A percentile compares a stretch with the other conserved stretches of the same genome.
phyloP scores from a whole-genome alignment of 2,888 invertebrate genomes.

The Catocala sponsa region DNA sequence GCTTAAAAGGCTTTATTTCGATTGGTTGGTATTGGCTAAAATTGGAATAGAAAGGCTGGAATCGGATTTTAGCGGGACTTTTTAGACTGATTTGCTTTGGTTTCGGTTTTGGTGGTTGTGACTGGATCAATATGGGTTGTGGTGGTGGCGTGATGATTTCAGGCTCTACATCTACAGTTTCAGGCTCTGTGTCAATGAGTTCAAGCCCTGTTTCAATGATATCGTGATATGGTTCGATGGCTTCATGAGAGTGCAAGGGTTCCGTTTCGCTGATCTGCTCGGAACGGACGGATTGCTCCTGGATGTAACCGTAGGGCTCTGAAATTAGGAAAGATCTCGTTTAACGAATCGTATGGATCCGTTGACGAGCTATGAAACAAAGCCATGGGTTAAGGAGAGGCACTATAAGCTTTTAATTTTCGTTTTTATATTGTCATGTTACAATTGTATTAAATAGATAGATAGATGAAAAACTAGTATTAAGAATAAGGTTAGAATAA shows the following conservation, averaged over 20 bases:
- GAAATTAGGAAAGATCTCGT: conserved; percentile 72
- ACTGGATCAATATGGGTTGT: conserved; percentile 48
- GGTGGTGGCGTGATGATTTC: conserved; percentile 17
- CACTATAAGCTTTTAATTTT: neutral
- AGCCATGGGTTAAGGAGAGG: conserved; percentile 30
- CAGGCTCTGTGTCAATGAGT: neutral
- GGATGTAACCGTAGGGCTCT: conserved; percentile 63
- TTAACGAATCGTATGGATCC: conserved; percentile 70
- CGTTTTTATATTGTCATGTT: neutral
- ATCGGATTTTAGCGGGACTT: conserved; percentile 39
- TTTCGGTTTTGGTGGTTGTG: conserved; percentile 51
- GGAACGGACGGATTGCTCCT: conserved; percentile 41
- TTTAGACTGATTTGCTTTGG: conserved; percentile 44
- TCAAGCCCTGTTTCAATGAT: conserved; percentile 4
- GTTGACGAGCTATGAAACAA: conserved; percentile 51
- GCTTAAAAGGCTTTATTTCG: conserved; percentile 29
- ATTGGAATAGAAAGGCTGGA: conserved; percentile 43
- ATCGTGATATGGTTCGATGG: conserved; percentile 51
- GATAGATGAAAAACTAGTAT: no score
- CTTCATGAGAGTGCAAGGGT: conserved; percentile 55
- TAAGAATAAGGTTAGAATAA: no score
- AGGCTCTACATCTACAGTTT: neutral
- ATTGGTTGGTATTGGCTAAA: conserved; percentile 29
- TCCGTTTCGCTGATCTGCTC: conserved; percentile 52
- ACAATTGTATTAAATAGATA: no score